phyloP scores from a whole-genome alignment of 2,113 vertebrate species.

The Leuciscus idus region DNA sequence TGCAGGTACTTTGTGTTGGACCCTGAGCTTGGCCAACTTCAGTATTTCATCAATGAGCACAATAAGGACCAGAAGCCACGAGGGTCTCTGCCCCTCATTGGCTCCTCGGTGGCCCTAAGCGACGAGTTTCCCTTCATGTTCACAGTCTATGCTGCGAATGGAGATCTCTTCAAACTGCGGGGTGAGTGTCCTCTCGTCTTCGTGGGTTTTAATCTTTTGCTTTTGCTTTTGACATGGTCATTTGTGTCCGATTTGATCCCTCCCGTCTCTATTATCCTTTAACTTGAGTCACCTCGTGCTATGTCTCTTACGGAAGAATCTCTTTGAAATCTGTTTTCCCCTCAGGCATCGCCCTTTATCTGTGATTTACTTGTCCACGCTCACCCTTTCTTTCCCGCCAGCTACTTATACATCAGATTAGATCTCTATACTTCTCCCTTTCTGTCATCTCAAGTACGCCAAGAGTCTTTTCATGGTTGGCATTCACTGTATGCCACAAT shows the following conservation, averaged over 20 bases:
- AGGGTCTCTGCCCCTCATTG: conserved; percentile 84
- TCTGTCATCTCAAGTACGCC: conserved; percentile 2
- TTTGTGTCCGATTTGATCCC: neutral
- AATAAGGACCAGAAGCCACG: conserved; percentile 85
- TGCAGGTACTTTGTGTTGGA: conserved; percentile 85
- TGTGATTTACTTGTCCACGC: neutral
- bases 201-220: neutral
- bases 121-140: conserved; percentile 90
- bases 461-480: conserved; percentile 19
- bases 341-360: conserved; percentile 4
- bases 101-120: conserved; percentile 83
- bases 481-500: conserved; percentile 29
- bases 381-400: neutral
- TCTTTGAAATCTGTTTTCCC: neutral
- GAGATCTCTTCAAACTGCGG: conserved; percentile 89
- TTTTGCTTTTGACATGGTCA: neutral
- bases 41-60: conserved; percentile 89
- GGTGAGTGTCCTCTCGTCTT: conserved; percentile 69
- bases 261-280: neutral
- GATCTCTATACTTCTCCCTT: neutral
- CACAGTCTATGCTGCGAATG: conserved; percentile 82
- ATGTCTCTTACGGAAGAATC: neutral
- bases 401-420: conserved; percentile 3
- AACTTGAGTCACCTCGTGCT: neutral
- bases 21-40: conserved; percentile 83